Base-by-base conservation (phyloP, 2,888 invertebrate species). In the Baccha elongata region DNA sequence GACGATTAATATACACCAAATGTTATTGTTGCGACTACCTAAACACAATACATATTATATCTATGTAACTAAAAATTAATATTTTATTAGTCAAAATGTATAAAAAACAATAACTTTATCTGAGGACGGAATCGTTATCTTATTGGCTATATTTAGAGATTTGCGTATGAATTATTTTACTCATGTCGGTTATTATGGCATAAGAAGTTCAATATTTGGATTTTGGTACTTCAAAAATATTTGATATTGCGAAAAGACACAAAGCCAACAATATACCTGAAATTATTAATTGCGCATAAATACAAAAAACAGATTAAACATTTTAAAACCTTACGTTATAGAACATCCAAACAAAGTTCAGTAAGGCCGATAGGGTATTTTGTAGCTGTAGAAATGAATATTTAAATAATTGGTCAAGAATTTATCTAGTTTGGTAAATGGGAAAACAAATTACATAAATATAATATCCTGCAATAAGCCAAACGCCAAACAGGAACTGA, bases 381-480 rank as follows among this genome's bases (percentile, higher is more conserved):
- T 96, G 94, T 87, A 97, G 92, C 97, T 97, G 91, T 80, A 93
- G 92, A 67, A 84, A 73, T 73, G 75, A 10, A 19, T 40, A 2
- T 55, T 67, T 48, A 48, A 48, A 40, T 23, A 17, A 37, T 15
- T 52, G 7, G 6, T 52, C 1, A 37, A 0, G 13, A 42, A 19
- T 17, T 21, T 8, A 10, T n/a, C 3, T 23, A 1, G 0, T 1
- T 17, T 23, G 5, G 11, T 0, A 15, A 37, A 37, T 6, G 7
- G 7, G 2, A 15, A 37, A 11, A 19, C 10, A 68, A 93, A 95
- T 95, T 90, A 97, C 97, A 91, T 97, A 97, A 87, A 97, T 97
- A 87, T 97, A 97, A 88, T 97, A 97, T 81, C 97, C 96, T 81
- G 95, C 96, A 37, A 97, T 91, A 1, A 97, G 92, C 96, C 97